A percentile compares a stretch with the other conserved stretches of the same genome.
phyloP scores from a whole-genome alignment of 2,113 vertebrate species.

The Barbus barbus region DNA sequence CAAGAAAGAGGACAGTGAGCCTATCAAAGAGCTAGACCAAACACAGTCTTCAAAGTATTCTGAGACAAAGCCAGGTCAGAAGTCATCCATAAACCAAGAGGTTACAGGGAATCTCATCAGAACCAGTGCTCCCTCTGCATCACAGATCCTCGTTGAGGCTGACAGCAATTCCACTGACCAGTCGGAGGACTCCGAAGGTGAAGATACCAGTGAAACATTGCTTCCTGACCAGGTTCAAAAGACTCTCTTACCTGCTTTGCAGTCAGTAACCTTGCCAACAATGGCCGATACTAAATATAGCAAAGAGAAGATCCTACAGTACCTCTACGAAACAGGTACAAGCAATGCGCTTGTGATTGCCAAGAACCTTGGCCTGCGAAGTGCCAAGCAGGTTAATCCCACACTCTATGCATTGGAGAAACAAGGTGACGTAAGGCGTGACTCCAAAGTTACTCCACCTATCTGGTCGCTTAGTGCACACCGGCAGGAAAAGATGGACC shows the following conservation, averaged over 20 bases:
- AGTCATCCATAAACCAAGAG: not conserved
- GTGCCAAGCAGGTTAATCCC: constrained; percentile 80
- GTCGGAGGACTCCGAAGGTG: constrained; percentile 57
- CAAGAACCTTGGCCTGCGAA: constrained; percentile 82
- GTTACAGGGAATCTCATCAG: not conserved
- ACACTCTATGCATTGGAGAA: constrained; percentile 83
- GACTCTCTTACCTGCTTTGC: constrained; percentile 8
- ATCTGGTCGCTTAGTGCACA: constrained; percentile 82
- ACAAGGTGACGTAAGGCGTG: constrained; percentile 82
- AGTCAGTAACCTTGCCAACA: constrained; percentile 14
- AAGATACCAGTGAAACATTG: constrained; percentile 60
- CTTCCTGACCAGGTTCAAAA: constrained; percentile 54
- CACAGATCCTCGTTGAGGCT: constrained; percentile 19
- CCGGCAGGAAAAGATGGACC: constrained; percentile 83
- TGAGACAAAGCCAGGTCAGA: not conserved
- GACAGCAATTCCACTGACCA: not conserved
- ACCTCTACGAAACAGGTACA: constrained; percentile 71
- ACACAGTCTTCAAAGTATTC: not conserved
- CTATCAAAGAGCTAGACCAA: not conserved
- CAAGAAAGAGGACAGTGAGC: constrained; percentile 31
- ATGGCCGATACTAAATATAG: constrained; percentile 83
- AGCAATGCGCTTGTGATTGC: constrained; percentile 81
- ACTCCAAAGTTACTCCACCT: constrained; percentile 61
- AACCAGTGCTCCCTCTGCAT: not conserved
- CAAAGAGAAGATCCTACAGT: constrained; percentile 82